Base-by-base conservation (phyloP, 2,113 vertebrate genomes). In the Trochalopteron elliotii region DNA sequence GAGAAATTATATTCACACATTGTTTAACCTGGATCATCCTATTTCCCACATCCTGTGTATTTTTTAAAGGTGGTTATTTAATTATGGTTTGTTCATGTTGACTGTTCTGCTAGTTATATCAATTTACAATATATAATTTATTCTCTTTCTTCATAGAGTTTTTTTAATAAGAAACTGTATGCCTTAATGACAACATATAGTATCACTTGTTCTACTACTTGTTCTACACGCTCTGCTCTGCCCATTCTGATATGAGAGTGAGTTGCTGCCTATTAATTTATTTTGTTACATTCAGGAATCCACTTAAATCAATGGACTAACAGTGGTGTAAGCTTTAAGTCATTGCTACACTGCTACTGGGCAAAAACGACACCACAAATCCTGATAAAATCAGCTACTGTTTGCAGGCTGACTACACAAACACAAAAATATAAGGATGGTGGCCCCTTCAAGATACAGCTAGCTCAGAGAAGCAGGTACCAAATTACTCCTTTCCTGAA, bases 11-110 rank as follows among this genome's bases (percentile, higher is more conserved):
- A 30, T 85, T 82, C 89, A 87, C 31, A 69, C 56, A 69, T 21
- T 95, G 81, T 89, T 95, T 96, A 87, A 96, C 70, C 15, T 87
- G 89, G 74, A 85, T 94, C 87, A 94, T 94, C 49, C 74, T 81
- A 89, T 91, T 96, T 92, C 74, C 53, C 16, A 76, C 31, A 89
- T 49, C 12, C 76, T 92, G 63, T 77, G 53, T 78, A 52, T 87
- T 84, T 92, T 93, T 93, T 50, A 39, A 55, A 64, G 60, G 60
- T 24, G 31, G 47, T 33, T 94, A 92, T 97, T 97, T 87, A 96
- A 96, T 92, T 84, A 79, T 45, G 20, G 28, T 53, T 93, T 95
- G 37, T 87, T 76, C 45, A 18, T 87, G 65, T 76, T 95, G 78
- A 84, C 40, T 79, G 4, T 96, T 95, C 89, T 72, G 31, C 57